A percentile compares a stretch with the other conserved stretches of the same genome.
phyloP scores from a whole-genome alignment of 1,140 invertebrate genomes.

The Bombus pascuorum region DNA sequence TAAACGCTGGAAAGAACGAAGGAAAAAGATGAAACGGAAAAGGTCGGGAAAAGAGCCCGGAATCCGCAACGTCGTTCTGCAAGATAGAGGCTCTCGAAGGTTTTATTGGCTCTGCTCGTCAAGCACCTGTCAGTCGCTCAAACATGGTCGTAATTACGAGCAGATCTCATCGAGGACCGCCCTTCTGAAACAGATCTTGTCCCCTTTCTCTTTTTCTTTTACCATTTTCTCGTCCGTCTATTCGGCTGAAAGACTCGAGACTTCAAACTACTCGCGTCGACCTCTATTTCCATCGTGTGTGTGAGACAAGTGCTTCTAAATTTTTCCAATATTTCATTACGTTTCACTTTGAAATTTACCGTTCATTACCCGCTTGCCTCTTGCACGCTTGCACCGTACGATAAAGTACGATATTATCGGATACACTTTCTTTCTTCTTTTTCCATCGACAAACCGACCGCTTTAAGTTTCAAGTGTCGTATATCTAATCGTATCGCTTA shows the following conservation, averaged over 20 bases:
- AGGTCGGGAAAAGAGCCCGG: neutral
- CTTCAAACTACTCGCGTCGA: slow-evolving; percentile 33
- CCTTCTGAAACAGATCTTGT: slow-evolving; percentile 50
- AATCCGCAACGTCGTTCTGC: neutral
- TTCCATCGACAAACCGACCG: neutral
- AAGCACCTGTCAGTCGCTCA: slow-evolving; percentile 56
- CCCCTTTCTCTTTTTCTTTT: neutral
- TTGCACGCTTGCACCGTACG: neutral
- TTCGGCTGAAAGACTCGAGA: slow-evolving; percentile 10
- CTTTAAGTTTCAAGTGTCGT: neutral
- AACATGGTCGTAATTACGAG: slow-evolving; percentile 60
- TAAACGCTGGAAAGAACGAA: neutral
- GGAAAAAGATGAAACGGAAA: neutral
- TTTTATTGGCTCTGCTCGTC: slow-evolving; percentile 56
- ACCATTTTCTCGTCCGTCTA: neutral
- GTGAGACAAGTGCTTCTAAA: slow-evolving; percentile 34
- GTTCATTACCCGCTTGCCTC: slow-evolving; percentile 36
- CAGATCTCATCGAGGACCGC: slow-evolving; percentile 44
- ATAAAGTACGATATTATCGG: slow-evolving; percentile 5
- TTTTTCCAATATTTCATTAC: slow-evolving; percentile 51
- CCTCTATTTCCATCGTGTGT: slow-evolving; percentile 22
- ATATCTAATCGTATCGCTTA: neutral
- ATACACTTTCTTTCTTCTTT: neutral
- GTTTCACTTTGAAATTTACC: slow-evolving; percentile 45
- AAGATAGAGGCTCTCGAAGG: slow-evolving; percentile 1